Conservation (phyloP, 2,888 invertebrate genomes). For the Drosophila mercatorum region DNA sequence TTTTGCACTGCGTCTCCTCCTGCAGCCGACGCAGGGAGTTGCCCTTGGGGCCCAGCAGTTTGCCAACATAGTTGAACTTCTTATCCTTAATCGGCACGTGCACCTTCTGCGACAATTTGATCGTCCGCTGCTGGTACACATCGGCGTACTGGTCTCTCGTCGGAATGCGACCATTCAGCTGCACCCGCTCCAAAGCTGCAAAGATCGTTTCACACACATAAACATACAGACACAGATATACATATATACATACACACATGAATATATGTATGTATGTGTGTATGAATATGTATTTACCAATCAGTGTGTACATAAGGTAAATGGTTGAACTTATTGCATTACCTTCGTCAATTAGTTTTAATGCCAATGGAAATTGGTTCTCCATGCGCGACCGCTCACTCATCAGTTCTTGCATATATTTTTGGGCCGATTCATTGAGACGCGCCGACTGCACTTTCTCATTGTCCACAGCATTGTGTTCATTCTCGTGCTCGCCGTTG, state of each 20-base stretch:
- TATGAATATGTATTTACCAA: constrained; percentile 8
- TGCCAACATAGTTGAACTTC: constrained; percentile 97
- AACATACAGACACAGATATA: neutral
- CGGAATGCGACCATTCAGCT: constrained; percentile 88
- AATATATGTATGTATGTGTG: neutral
- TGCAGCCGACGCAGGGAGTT: constrained; percentile 96
- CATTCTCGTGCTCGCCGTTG: constrained; percentile 80
- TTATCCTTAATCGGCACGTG: constrained; percentile 85
- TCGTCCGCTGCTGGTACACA: constrained; percentile 88
- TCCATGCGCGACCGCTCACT: constrained; percentile 82
- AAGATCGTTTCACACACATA: constrained; percentile 53
- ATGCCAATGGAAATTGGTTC: constrained; percentile 82
- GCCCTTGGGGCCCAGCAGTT: constrained; percentile 96
- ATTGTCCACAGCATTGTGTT: constrained; percentile 74
- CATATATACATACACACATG: neutral
- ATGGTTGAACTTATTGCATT: constrained; percentile 35
- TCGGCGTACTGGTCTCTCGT: constrained; percentile 89
- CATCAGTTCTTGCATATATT: constrained; percentile 83
- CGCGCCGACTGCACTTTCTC: constrained; percentile 74
- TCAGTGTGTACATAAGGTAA: constrained; percentile 43
- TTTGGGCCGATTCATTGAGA: constrained; percentile 81
- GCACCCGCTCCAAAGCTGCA: constrained; percentile 90
- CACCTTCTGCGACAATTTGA: constrained; percentile 83
- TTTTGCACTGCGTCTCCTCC: constrained; percentile 97
- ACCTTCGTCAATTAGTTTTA: constrained; percentile 84